These are phyloP conservation scores for Falco columbarius DNA, from an alignment of 2,797 vertebrate genomes.

Conservation along the genomic window DNA sequence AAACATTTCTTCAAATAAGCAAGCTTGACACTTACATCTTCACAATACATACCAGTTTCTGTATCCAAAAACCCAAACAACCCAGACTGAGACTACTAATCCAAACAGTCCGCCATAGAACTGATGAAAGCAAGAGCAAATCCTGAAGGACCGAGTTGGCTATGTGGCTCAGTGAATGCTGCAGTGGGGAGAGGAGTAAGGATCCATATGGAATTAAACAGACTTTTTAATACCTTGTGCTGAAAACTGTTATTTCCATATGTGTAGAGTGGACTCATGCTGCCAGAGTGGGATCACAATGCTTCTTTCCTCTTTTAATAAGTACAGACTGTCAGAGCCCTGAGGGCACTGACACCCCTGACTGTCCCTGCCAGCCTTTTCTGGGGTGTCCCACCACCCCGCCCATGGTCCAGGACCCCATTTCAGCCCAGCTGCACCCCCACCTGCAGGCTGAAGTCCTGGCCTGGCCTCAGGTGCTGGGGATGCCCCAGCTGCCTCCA, in stretches of 20 bases:
- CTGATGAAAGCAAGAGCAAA: neutral
- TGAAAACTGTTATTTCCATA: neutral
- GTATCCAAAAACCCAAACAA: neutral
- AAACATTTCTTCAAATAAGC: neutral
- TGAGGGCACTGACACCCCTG: neutral
- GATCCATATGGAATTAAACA: neutral
- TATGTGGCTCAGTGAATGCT: neutral
- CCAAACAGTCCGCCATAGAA: neutral
- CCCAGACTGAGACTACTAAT: neutral
- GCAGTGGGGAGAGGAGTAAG: neutral
- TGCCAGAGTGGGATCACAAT: neutral
- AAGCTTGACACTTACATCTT: neutral
- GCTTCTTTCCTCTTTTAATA: neutral
- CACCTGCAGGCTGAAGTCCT: neutral
- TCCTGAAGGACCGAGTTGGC: neutral
- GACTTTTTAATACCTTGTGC: neutral
- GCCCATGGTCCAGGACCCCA: neutral
- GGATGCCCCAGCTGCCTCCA: neutral
- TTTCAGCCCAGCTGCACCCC: neutral
- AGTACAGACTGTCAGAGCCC: neutral
- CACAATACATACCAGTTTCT: neutral
- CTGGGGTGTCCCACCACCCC: neutral
- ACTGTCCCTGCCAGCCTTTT: neutral
- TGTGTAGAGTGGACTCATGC: neutral
- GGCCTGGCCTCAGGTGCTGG: accelerated